These are phyloP conservation scores for Albula glossodonta DNA, from an alignment of 2,113 vertebrate genomes.

Conservation along the genomic window DNA sequence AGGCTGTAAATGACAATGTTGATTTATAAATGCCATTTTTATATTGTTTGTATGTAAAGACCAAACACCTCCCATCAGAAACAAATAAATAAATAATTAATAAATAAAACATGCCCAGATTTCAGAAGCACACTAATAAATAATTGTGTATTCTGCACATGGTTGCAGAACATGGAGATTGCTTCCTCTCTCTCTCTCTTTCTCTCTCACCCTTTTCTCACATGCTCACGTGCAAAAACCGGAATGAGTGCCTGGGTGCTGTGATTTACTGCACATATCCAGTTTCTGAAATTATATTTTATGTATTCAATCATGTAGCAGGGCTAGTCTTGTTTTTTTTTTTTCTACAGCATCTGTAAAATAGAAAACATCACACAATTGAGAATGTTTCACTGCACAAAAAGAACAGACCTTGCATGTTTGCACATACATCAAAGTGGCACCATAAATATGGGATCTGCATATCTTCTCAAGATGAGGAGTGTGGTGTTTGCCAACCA, in stretches of 20 bases:
- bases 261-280: background rate
- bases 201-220: background rate
- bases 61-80: no score
- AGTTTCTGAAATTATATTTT: background rate
- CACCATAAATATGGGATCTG: background rate
- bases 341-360: background rate
- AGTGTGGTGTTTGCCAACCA: background rate
- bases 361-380: background rate
- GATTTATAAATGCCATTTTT: no score
- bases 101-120: background rate
- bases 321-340: background rate
- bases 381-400: background rate
- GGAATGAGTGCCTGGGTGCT: background rate
- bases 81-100: no score
- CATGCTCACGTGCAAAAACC: background rate
- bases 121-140: slow-evolving; percentile 2
- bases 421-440: background rate
- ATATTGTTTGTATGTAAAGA: no score
- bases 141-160: background rate
- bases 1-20: background rate
- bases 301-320: background rate
- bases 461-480: background rate
- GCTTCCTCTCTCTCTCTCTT: background rate
- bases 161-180: background rate
- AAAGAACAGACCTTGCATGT: background rate